Evolutionary conservation across 64 coral and sea anemone species (phyloP).

Genomic region (Montipora sp.): DNA sequence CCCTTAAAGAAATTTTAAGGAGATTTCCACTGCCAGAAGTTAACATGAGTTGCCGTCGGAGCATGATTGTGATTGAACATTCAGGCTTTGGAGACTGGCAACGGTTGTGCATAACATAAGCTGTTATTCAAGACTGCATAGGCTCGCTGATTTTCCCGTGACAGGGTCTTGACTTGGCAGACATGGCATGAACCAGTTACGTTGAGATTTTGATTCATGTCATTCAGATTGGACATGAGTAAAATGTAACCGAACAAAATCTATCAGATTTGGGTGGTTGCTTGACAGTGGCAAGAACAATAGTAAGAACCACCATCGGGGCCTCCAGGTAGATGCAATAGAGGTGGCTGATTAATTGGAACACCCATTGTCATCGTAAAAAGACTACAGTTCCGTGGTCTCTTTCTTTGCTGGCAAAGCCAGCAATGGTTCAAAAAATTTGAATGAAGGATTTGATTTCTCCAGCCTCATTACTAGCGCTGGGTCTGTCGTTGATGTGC

Average conservation of each 20-base stretch:
- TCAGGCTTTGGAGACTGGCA: background rate
- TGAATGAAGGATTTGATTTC: background rate
- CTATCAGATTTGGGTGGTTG: background rate
- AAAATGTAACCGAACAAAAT: background rate
- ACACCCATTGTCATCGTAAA: background rate
- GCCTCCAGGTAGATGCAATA: background rate
- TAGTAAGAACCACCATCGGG: background rate
- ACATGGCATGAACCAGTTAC: too few species aligned
- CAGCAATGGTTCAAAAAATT: background rate
- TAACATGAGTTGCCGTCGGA: background rate
- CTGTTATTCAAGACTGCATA: background rate
- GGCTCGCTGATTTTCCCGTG: background rate
- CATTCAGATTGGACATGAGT: background rate
- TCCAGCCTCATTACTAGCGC: background rate
- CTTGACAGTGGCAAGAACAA: background rate
- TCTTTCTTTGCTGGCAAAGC: background rate
- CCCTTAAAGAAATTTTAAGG: background rate
- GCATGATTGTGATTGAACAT: background rate
- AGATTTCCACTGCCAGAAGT: background rate
- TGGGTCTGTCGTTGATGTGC: background rate
- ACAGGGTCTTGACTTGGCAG: background rate
- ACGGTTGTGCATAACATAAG: background rate
- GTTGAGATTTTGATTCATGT: background rate
- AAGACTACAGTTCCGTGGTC: background rate
- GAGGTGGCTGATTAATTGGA: background rate